A percentile compares a stretch with the other conserved stretches of the same genome.
Conservation (phyloP, 2,888 invertebrate genomes). For the Volucella inanis region DNA sequence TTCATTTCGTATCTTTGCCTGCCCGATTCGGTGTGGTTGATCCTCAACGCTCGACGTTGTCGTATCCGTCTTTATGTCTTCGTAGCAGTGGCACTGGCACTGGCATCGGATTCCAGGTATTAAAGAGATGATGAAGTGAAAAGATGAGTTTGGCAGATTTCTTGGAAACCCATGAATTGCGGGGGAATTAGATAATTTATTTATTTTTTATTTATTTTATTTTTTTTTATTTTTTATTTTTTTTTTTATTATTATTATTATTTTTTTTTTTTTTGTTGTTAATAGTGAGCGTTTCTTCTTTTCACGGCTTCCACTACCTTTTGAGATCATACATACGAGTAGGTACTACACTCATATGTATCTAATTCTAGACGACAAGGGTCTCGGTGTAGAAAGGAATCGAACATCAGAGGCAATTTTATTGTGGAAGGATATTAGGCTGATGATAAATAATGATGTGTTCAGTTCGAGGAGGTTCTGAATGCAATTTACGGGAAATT, state of each 20-base stretch:
- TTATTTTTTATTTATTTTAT: conserved; percentile 18
- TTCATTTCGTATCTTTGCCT: not conserved
- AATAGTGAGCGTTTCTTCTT: conserved; percentile 56
- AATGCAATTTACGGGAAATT: conserved; percentile 29
- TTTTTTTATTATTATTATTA: not conserved
- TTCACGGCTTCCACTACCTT: conserved; percentile 44
- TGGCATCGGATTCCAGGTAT: conserved; percentile 61
- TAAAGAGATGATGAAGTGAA: conserved; percentile 74
- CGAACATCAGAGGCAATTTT: not conserved
- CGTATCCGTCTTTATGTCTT: conserved; percentile 8
- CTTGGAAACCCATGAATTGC: conserved; percentile 69
- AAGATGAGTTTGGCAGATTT: conserved; percentile 72
- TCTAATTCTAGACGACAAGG: conserved; percentile 4
- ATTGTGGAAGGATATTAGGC: conserved; percentile 44
- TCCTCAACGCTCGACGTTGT: conserved; percentile 2
- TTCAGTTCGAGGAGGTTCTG: conserved; percentile 7
- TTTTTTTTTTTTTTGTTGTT: too few species aligned
- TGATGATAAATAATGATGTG: conserved; percentile 45
- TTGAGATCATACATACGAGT: not conserved
- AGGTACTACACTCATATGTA: too few species aligned
- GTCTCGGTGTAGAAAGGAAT: conserved; percentile 17
- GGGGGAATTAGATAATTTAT: conserved; percentile 53
- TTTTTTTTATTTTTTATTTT: not conserved
- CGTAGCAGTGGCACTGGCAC: not conserved
- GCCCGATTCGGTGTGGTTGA: conserved; percentile 24